A percentile compares a stretch with the other conserved stretches of the same genome.
Evolutionary conservation across 2,113 vertebrate genomes (phyloP).

Genomic region (Nannospalax galili): DNA sequence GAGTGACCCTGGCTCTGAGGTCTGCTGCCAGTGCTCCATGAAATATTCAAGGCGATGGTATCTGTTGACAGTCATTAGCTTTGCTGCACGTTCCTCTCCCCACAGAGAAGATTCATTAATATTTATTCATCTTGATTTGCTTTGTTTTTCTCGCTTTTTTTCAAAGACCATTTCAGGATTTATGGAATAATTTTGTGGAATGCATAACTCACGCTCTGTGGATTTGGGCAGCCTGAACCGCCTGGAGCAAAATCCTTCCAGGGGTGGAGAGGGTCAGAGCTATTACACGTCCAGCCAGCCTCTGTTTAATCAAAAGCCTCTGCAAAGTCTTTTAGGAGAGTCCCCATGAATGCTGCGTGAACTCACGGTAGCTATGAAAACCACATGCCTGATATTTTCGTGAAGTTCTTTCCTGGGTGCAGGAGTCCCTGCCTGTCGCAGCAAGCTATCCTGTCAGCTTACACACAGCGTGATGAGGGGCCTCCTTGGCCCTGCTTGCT

Average conservation of each 20-base stretch:
- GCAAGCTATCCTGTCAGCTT: background rate
- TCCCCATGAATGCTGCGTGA: background rate
- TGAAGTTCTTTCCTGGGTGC: background rate
- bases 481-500: background rate
- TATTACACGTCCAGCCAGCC: background rate
- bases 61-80: conserved; percentile 77
- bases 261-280: background rate
- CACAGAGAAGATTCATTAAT: conserved; percentile 80
- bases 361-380: background rate
- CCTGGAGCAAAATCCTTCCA: background rate
- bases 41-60: conserved; percentile 75
- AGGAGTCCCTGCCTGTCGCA: background rate
- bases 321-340: background rate
- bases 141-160: conserved; percentile 69
- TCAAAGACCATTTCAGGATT: conserved; percentile 69
- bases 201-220: conserved; percentile 51
- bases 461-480: fast-evolving
- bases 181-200: conserved; percentile 74
- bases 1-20: background rate
- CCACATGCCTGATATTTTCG: background rate
- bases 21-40: background rate
- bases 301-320: conserved; percentile 27
- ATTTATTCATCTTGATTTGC: conserved; percentile 83
- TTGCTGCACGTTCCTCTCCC: conserved; percentile 57
- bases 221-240: background rate